Base-by-base conservation (phyloP, 2,797 vertebrate genomes). In the Sebastes umbrosus region DNA sequence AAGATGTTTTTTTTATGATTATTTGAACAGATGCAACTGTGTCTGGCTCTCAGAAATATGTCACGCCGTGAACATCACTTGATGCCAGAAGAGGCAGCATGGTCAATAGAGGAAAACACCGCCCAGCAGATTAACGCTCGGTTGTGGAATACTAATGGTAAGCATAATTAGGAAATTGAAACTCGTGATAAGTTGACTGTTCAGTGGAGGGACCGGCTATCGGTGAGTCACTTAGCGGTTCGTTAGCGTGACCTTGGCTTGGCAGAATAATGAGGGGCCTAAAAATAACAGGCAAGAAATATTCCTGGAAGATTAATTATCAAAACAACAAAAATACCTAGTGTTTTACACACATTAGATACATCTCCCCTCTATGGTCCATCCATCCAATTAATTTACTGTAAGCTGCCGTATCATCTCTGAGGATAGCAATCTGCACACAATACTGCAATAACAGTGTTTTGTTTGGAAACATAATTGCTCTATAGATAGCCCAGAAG, bases 1-100 rank as follows among this genome's bases (percentile, higher is more conserved):
- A 20, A 46, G 20, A n/a, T 22, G 6, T 20, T 4, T 67, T 46
- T 34, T 22, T 5, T 13, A 31, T 59, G 10, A 31, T 10, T 31
- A 22, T 54, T 90, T 91, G 90, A 94, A 94, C 87, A 93, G 92
- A 88, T 82, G 89, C 90, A 95, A 94, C 92, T 89, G 95, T 93
- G 93, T 76, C 79, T 74, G 73, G 84, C 68, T 87, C 84, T 94
- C 84, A 92, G 29, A 90, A 80, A 75, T 12, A 31, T 59, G 75
- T 84, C 86, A 89, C 63, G 14, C 85, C 80, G 18, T 16, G 8
- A 71, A 43, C 22, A 90, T 65, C 20, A 27, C 85, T 73, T 73
- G 92, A 73, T 80, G 80, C 82, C 80, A 81, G 60, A 70, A 69
- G 77, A 85, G 73, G 80, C 52, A 22, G 24, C 32, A 3, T 3